Evolutionary conservation across 2,888 invertebrate species (phyloP).

Genomic region (Lordiphosa fenestrarum): DNA sequence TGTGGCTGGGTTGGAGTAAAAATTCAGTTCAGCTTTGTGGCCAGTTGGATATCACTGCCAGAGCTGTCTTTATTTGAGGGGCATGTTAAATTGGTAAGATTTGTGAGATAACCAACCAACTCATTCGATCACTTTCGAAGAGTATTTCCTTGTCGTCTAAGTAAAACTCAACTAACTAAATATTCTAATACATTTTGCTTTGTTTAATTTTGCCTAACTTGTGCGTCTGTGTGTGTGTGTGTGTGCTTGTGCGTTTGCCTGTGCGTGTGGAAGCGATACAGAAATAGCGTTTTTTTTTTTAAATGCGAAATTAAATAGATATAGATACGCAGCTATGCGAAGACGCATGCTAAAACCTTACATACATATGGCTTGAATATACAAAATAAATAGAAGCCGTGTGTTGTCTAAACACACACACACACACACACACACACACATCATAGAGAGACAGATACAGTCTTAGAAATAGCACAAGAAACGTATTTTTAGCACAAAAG

Average conservation of each 20-base stretch:
- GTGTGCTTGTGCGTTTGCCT: constrained; percentile 2
- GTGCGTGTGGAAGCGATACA: constrained; percentile 4
- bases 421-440: constrained; percentile 27
- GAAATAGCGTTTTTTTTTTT: constrained; percentile 7
- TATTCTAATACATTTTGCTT: constrained; percentile 9
- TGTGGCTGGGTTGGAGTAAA: no score
- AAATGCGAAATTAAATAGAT: constrained; percentile 16
- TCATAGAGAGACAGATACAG: neutral
- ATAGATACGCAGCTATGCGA: constrained; percentile 7
- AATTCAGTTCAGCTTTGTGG: no score
- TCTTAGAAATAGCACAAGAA: constrained; percentile 45
- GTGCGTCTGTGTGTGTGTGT: neutral
- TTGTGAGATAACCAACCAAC: no score
- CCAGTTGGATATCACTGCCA: no score
- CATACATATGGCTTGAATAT: neutral
- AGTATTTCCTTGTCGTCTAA: neutral
- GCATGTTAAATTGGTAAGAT: no score
- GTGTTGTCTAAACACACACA: constrained; percentile 40
- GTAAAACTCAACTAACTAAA: neutral
- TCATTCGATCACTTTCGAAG: no score
- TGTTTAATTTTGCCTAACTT: constrained; percentile 6
- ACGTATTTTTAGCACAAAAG: constrained; percentile 40
- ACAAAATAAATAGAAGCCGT: constrained; percentile 50
- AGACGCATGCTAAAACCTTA: constrained; percentile 2
- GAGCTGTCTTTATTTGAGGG: no score